phyloP scores from a whole-genome alignment of 2,888 invertebrate species.

The Cataglyphis albicans region DNA sequence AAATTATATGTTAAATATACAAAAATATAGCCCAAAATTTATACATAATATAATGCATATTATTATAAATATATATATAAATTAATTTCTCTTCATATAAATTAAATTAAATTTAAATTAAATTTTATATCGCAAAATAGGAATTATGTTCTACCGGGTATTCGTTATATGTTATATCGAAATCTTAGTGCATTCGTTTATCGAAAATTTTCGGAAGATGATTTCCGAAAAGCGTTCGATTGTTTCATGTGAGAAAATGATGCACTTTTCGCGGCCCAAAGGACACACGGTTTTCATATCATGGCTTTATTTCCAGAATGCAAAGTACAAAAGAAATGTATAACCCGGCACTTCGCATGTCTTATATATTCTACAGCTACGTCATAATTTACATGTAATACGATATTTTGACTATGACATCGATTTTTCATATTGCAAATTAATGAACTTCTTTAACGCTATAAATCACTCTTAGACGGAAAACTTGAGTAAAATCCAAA shows the following conservation, averaged over 20 bases:
- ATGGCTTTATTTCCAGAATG: slow-evolving; percentile 66
- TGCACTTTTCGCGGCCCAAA: slow-evolving; percentile 31
- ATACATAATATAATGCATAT: not conserved
- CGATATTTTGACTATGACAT: not conserved
- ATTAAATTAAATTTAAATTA: slow-evolving; percentile 20
- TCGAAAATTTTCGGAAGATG: slow-evolving; percentile 1
- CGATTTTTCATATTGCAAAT: not conserved
- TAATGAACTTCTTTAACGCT: not conserved
- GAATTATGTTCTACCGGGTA: not conserved
- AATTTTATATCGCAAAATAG: not conserved
- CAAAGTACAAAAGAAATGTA: slow-evolving; percentile 62
- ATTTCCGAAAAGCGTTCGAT: not conserved
- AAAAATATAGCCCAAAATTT: no score
- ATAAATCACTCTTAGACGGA: not conserved
- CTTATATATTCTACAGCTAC: slow-evolving; percentile 31
- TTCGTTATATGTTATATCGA: slow-evolving; percentile 27
- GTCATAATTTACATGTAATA: slow-evolving; percentile 28
- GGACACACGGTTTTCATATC: slow-evolving; percentile 50
- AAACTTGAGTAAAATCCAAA: slow-evolving; percentile 19
- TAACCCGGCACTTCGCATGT: slow-evolving; percentile 8
- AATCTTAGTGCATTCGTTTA: not conserved
- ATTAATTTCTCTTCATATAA: not conserved
- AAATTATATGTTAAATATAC: not conserved
- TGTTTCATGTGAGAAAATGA: slow-evolving; percentile 30
- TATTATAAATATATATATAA: not conserved